These are phyloP conservation scores for Spilogale gracilis DNA, from an alignment of 2,113 vertebrate species.

Conservation along the genomic window DNA sequence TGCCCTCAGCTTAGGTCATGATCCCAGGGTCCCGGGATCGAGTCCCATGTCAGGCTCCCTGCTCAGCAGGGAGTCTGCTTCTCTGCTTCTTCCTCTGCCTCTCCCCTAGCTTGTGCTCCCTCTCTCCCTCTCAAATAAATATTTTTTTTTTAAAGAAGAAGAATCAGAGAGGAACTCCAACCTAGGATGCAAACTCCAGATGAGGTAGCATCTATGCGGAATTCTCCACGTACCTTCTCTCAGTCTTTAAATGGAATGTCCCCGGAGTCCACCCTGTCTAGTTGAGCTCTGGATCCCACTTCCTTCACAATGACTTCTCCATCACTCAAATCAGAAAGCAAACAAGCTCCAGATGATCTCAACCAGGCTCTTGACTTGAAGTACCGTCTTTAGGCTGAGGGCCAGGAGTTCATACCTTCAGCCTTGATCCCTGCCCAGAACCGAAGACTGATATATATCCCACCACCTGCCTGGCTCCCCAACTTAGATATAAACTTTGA, in stretches of 20 bases:
- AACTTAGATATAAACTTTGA: background rate
- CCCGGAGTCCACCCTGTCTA: background rate
- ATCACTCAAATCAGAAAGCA: background rate
- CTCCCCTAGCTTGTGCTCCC: background rate
- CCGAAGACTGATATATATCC: background rate
- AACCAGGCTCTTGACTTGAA: background rate
- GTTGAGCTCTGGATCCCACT: background rate
- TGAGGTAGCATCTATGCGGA: background rate
- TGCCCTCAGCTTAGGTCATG: background rate
- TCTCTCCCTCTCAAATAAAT: background rate
- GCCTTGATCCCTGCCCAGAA: background rate
- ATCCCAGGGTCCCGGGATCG: background rate
- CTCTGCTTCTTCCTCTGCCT: background rate
- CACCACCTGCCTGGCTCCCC: background rate
- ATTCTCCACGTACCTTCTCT: background rate
- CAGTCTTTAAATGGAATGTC: background rate
- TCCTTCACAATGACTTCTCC: background rate
- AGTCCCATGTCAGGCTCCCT: background rate
- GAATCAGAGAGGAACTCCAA: background rate
- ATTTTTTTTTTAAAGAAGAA: background rate
- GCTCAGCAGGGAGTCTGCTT: background rate
- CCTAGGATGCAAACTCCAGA: background rate
- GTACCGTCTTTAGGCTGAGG: background rate
- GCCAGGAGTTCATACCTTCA: background rate
- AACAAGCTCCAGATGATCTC: background rate